A percentile compares a stretch with the other conserved stretches of the same genome.
phyloP scores from a whole-genome alignment of 2,888 invertebrate species.

The Caenorhabditis uteleia region DNA sequence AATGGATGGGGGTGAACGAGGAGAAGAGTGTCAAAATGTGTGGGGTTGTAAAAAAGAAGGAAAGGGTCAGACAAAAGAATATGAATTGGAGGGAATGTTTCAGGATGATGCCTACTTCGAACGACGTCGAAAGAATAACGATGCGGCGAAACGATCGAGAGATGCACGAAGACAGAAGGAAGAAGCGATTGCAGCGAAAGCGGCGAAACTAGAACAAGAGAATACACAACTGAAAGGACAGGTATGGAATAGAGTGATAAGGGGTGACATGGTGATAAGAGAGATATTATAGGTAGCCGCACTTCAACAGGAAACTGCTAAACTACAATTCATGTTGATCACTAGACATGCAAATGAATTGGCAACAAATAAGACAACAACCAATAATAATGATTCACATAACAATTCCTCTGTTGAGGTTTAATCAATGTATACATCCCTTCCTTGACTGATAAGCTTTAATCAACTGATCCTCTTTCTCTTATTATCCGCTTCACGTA shows the following conservation, averaged over 20 bases:
- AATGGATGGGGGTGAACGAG: slow-evolving; percentile 2
- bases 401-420: too few relatives aligned
- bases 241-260: slow-evolving; percentile 15
- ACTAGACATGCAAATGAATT: too few relatives aligned
- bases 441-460: too few relatives aligned
- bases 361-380: too few relatives aligned
- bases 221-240: slow-evolving; percentile 76
- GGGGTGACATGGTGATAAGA: too few relatives aligned
- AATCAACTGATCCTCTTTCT: too few relatives aligned
- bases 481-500: too few relatives aligned
- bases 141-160: slow-evolving; percentile 90
- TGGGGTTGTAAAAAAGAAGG: background rate
- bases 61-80: slow-evolving; percentile 3
- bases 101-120: slow-evolving; percentile 86
- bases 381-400: too few relatives aligned
- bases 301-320: slow-evolving; percentile 33
- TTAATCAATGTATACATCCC: too few relatives aligned
- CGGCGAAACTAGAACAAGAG: slow-evolving; percentile 85
- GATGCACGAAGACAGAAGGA: slow-evolving; percentile 88
- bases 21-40: too few relatives aligned
- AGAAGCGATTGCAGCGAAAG: slow-evolving; percentile 87
- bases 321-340: slow-evolving; percentile 31
- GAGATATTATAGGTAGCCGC: slow-evolving; percentile 12
- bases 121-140: slow-evolving; percentile 87
- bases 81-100: too few relatives aligned